phyloP scores from a whole-genome alignment of 2,888 invertebrate species.

The Chrysopilus asiliformis region DNA sequence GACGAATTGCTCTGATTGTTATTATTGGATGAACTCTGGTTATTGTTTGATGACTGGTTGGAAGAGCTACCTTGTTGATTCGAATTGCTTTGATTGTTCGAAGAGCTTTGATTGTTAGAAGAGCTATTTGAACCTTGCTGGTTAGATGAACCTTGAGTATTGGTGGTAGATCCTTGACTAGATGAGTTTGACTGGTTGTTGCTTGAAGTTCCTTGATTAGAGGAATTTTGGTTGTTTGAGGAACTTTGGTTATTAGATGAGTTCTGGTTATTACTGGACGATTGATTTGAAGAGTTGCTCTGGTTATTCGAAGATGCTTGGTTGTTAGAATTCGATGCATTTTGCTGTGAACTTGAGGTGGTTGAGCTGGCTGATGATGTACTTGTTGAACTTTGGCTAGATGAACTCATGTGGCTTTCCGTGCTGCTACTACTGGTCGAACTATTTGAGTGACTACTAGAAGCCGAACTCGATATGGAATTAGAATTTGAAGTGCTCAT shows the following conservation, averaged over 20 bases:
- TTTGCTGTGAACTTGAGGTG: too few relatives aligned
- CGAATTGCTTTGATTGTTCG: slow-evolving; percentile 11
- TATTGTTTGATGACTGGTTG: too few relatives aligned
- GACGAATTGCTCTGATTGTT: slow-evolving; percentile 14
- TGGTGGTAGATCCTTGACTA: slow-evolving; percentile 6
- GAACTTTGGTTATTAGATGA: slow-evolving; percentile 14
- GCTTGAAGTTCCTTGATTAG: slow-evolving; percentile 2
- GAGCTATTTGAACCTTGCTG: not conserved
- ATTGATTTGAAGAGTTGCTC: slow-evolving; percentile 9
- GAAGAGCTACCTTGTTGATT: slow-evolving; percentile 19
- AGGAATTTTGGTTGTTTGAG: slow-evolving; percentile 11
- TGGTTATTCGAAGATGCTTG: slow-evolving; percentile 10
- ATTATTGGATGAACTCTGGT: slow-evolving; percentile 9
- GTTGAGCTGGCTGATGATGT: too few relatives aligned
- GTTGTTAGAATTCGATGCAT: too few relatives aligned
- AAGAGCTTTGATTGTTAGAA: slow-evolving; percentile 11
- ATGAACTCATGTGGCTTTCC: slow-evolving; percentile 7
- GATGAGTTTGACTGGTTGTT: slow-evolving; percentile 8
- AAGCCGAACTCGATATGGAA: not conserved
- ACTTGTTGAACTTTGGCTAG: slow-evolving; percentile 3
- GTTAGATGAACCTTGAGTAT: slow-evolving; percentile 7
- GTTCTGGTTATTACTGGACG: slow-evolving; percentile 9
- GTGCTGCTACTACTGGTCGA: slow-evolving; percentile 5
- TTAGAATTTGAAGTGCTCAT: slow-evolving; percentile 4
- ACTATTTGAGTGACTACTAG: not conserved